Conservation (phyloP, 1,140 invertebrate genomes). For the Hylaeus anthracinus region DNA sequence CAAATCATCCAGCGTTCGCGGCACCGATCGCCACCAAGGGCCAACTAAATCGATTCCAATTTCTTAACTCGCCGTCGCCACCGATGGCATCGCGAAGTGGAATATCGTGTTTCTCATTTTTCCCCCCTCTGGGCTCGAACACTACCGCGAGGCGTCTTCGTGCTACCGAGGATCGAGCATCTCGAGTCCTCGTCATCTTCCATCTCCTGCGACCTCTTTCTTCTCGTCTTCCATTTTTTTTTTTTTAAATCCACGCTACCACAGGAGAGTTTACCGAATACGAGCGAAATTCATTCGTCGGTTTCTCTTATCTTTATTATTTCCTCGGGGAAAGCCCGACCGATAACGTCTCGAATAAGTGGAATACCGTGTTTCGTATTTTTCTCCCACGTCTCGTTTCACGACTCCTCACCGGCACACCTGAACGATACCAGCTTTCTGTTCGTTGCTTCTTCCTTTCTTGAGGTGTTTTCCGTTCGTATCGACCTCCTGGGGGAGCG, state of each 20-base stretch:
- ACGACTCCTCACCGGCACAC: constrained; percentile 11
- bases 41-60: constrained; percentile 57
- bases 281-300: neutral
- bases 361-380: constrained; percentile 44
- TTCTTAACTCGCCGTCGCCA: constrained; percentile 35
- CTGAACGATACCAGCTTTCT: neutral
- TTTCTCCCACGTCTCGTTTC: constrained; percentile 9
- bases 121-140: neutral
- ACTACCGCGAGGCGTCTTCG: neutral
- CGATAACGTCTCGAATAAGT: constrained; percentile 30
- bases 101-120: constrained; percentile 59
- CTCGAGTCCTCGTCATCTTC: neutral
- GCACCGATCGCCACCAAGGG: constrained; percentile 21
- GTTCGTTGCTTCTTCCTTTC: neutral
- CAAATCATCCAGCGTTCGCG: constrained; percentile 37
- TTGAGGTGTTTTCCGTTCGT: too few relatives aligned
- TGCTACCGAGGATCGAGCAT: neutral
- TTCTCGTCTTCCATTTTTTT: neutral
- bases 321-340: neutral
- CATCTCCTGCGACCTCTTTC: neutral
- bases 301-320: constrained; percentile 24
- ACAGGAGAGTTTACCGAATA: constrained; percentile 12
- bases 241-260: neutral
- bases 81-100: constrained; percentile 38
- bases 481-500: neutral